phyloP scores from a whole-genome alignment of 2,888 invertebrate species.

The Xestia sexstrigata region DNA sequence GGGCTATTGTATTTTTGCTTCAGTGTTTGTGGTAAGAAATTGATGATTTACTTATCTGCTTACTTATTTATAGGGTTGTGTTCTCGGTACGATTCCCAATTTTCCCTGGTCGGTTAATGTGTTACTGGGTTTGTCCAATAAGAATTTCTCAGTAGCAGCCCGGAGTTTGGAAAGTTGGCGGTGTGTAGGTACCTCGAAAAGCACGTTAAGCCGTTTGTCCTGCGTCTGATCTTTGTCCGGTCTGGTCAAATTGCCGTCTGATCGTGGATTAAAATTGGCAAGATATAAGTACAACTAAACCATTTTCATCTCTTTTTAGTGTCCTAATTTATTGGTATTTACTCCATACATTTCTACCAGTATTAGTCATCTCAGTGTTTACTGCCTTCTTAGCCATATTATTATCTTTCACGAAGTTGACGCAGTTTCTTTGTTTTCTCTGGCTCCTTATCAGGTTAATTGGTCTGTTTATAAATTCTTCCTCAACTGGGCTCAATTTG shows the following conservation, averaged over 20 bases:
- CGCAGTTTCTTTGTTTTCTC: too few species aligned
- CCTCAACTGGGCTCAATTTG: background rate
- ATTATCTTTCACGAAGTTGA: too few species aligned
- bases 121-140: background rate
- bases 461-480: slow-evolving; percentile 2
- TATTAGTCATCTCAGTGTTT: too few species aligned
- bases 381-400: too few species aligned
- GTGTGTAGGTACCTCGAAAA: background rate
- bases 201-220: too few species aligned
- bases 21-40: slow-evolving; percentile 78
- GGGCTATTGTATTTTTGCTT: slow-evolving; percentile 71
- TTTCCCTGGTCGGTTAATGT: background rate
- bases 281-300: too few species aligned
- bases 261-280: too few species aligned
- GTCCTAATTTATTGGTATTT: too few species aligned
- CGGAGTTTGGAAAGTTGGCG: background rate
- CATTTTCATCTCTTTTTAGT: too few species aligned
- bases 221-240: too few species aligned
- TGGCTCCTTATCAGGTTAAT: background rate
- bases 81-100: background rate
- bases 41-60: slow-evolving; percentile 17
- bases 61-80: background rate
- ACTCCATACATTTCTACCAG: too few species aligned
- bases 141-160: background rate
- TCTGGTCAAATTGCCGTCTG: too few species aligned